Percentiles rank a stretch among this genome's conserved stretches.
These are phyloP conservation scores for Naso thynnoides DNA, from an alignment of 2,797 vertebrate species.

Conservation along the genomic window DNA sequence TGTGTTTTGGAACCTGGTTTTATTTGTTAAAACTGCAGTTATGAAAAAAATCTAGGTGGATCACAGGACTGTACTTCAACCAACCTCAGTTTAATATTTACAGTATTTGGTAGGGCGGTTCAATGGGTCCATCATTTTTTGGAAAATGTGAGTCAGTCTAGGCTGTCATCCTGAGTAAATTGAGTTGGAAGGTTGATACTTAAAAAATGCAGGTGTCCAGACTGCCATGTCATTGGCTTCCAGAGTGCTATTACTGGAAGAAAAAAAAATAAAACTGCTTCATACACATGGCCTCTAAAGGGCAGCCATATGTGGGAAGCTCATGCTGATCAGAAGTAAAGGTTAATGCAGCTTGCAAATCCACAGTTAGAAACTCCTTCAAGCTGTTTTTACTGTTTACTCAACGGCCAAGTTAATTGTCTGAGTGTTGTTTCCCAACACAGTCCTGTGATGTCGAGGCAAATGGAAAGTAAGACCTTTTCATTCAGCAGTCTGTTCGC, in stretches of 20 bases:
- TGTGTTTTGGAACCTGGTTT: slow-evolving; percentile 7
- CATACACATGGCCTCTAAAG: slow-evolving; percentile 26
- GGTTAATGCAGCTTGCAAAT: slow-evolving; percentile 53
- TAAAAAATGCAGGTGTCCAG: slow-evolving; percentile 27
- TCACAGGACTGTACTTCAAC: slow-evolving; percentile 19
- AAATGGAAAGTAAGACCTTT: slow-evolving; percentile 27
- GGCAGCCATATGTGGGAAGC: slow-evolving; percentile 34
- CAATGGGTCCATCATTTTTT: slow-evolving; percentile 42
- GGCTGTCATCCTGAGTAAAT: slow-evolving; percentile 22
- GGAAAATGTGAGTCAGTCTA: slow-evolving; percentile 14
- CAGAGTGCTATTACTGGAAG: slow-evolving; percentile 9
- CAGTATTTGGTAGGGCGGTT: slow-evolving; percentile 10
- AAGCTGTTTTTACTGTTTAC: slow-evolving; percentile 37
- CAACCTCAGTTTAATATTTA: slow-evolving; percentile 12
- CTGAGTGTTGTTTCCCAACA: slow-evolving; percentile 34
- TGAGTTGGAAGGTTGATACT: slow-evolving; percentile 33
- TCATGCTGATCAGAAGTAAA: slow-evolving; percentile 50
- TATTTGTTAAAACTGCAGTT: slow-evolving; percentile 18
- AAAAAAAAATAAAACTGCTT: not conserved
- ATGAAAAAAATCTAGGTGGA: slow-evolving; percentile 30
- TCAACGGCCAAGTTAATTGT: slow-evolving; percentile 42
- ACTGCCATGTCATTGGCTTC: slow-evolving; percentile 21
- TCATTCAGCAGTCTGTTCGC: slow-evolving; percentile 41
- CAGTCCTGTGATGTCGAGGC: slow-evolving; percentile 11
- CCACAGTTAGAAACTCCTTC: slow-evolving; percentile 40